Base-by-base conservation (phyloP, 1,140 invertebrate species). In the Uloborus diversus region DNA sequence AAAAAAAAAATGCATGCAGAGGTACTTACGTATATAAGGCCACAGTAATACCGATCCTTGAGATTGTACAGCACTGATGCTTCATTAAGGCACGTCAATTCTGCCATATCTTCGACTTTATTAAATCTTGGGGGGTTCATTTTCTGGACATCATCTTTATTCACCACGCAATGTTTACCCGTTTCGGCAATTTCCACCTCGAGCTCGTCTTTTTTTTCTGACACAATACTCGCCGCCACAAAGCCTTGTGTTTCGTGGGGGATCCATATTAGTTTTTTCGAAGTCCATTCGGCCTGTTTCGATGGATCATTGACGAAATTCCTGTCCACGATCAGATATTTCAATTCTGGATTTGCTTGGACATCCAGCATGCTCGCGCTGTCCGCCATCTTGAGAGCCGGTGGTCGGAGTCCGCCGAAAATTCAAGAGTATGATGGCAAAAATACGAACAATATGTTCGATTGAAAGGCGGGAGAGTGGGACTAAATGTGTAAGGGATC, bases 101-200 rank as follows among this genome's bases (percentile, higher is more conserved):
- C 98, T 32, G 98, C 97, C 98, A 99, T 99, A 87, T 99, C 98
- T 89, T 99, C 98, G 81, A 99, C 97, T 90, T 99, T 99, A 89
- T 97, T 96, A 89, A 98, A 99, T 89, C 99, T 99, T 42, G 98
- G 98, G 68, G 98, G 98, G 88, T 99, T 99, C 97, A 99, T 99
- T 89, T 99, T 99, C 87, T 99, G 98, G 84, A 98, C 95, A 87
- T 99, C 97, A 90, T 99, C 97, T 87, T 94, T 95, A 79, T 92
- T 91, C 73, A 99, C 94, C 84, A 92, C 88, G 70, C 92, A 90
- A 84, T 92, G 90, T 88, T 99, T 99, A 82, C 96, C 95, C 84
- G 95, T 97, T 88, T 99, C 97, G 82, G 94, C 93, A 81, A 99
- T 90, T 89, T 99, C 96, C 75, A 99, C 96, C 87, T 99, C 96